phyloP scores from a whole-genome alignment of 2,797 vertebrate species.

The Chaetophractus vellerosus region DNA sequence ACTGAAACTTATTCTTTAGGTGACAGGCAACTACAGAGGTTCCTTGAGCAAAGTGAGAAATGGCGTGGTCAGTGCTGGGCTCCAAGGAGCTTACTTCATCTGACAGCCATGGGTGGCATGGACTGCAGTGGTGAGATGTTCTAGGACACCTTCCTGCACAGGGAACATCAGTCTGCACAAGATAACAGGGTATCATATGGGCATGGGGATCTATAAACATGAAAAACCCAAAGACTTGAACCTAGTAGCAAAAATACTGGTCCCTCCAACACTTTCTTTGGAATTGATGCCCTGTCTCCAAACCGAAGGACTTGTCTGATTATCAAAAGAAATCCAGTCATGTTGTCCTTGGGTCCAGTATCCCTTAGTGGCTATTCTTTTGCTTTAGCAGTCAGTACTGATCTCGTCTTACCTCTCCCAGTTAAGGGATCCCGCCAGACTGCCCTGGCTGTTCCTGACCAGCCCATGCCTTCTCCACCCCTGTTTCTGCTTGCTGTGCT shows the following conservation, averaged over 20 bases:
- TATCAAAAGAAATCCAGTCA: neutral
- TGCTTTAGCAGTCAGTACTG: neutral
- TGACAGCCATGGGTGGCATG: neutral
- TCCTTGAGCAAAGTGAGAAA: neutral
- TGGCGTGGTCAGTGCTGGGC: neutral
- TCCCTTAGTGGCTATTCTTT: neutral
- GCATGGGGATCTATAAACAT: neutral
- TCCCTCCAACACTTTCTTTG: neutral
- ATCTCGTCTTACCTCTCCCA: accelerated
- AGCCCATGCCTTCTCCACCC: no score
- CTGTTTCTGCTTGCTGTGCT: neutral
- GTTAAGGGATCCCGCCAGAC: neutral
- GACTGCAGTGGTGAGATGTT: neutral
- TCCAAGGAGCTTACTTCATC: neutral
- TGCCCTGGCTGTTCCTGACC: accelerated
- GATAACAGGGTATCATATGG: neutral
- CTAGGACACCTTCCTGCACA: neutral
- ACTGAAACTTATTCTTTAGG: neutral
- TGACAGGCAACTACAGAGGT: neutral
- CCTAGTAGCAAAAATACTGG: neutral
- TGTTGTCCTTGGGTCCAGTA: neutral
- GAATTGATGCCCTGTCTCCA: neutral
- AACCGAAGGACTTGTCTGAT: neutral
- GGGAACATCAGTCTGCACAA: neutral
- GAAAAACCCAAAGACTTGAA: neutral